Base-by-base conservation (phyloP, 2,113 vertebrate genomes). In the Gambusia holbrooki region DNA sequence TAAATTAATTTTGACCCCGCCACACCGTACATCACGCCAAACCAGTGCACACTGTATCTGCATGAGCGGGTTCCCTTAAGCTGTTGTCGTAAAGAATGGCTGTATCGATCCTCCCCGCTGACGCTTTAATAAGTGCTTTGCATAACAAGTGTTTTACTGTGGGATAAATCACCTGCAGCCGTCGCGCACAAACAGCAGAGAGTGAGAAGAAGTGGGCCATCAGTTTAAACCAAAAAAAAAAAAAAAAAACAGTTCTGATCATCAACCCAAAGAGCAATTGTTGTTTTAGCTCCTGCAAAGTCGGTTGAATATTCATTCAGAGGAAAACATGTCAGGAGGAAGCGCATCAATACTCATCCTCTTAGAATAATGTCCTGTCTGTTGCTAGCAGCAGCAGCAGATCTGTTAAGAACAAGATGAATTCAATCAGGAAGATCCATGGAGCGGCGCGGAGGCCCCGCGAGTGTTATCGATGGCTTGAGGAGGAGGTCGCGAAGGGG, bases 1-100 rank as follows among this genome's bases (percentile, higher is more conserved):
- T 90, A 92, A 93, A 91, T 94, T 86, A 88, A 93, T 88, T 93
- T 92, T 94, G 89, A 93, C 92, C 90, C 27, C 1, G 51, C 66
- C 62, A 66, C 19, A 78, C 84, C 58, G 33, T 94, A 90, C 86
- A 92, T 93, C 91, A 90, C 62, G 7, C 74, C 37, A 73, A 87
- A 88, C 78, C 81, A 27, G 77, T 27, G 74, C 85, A 40, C 67
- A 35, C 79, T 68, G 80, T 90, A 79, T 83, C 81, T 68, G 73
- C 33, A 30, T 65, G 83, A 89, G 79, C 84, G 63, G 84, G 81
- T 90, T 91, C 92, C 90, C 85, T 89, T 93, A 91, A 92, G 87
- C 88, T 80, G 86, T 89, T 89, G 88, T 84, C 78, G 77, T 92
- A 92, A 93, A 91, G 88, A 91, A 93, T 92, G 90, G 79, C 91